Evolutionary conservation across 2,797 vertebrate species (phyloP).

Genomic region (Sciurus carolinensis): DNA sequence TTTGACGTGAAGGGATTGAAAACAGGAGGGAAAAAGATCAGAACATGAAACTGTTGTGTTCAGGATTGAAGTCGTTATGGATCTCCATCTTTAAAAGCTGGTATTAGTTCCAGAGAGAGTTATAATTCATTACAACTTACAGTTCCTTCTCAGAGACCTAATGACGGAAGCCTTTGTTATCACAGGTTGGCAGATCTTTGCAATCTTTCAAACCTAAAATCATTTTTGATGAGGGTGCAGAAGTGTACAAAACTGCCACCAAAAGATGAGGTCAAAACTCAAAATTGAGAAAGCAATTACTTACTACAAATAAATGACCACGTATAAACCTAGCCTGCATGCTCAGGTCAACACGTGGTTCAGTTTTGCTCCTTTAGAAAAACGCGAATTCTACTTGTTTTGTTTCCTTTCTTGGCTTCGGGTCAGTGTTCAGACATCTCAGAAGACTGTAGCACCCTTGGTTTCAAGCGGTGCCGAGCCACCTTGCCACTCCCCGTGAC

Average conservation of each 20-base stretch:
- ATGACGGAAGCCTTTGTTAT: neutral
- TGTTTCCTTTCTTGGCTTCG: conserved; percentile 1
- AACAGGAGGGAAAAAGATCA: conserved; percentile 21
- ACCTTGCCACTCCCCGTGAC: neutral
- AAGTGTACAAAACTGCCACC: neutral
- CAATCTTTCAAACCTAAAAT: neutral
- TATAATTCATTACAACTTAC: neutral
- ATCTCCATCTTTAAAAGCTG: conserved; percentile 23
- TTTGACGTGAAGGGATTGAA: conserved; percentile 60
- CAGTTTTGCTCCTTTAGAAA: conserved; percentile 32
- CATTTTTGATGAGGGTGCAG: neutral
- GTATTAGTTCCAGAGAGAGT: neutral
- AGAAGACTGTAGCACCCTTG: neutral
- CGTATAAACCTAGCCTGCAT: neutral
- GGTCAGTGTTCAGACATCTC: neutral
- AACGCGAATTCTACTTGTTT: neutral
- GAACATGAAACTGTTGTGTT: conserved; percentile 9
- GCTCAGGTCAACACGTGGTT: neutral
- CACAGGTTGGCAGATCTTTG: neutral
- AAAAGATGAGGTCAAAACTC: neutral
- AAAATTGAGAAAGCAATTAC: neutral
- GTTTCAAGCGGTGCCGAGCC: neutral
- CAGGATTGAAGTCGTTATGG: neutral
- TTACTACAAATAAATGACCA: neutral
- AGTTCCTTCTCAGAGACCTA: conserved; percentile 6